Percentiles rank a stretch among this genome's conserved stretches.
phyloP scores from a whole-genome alignment of 2,113 vertebrate species.

The Osmerus mordax region DNA sequence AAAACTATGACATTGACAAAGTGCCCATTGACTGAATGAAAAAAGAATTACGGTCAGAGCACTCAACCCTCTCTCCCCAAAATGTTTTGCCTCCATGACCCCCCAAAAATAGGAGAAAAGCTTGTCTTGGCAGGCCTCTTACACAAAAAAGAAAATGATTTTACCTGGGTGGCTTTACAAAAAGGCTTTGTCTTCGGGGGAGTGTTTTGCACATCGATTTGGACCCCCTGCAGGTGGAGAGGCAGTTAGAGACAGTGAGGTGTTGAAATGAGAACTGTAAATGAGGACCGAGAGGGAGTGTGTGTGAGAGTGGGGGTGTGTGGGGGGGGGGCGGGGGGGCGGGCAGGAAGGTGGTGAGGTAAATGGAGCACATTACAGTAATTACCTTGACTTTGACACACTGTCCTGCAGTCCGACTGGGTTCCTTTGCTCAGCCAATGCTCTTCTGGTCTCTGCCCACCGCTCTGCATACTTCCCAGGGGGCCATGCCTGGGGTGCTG shows the following conservation, averaged over 20 bases:
- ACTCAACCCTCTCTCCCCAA: background rate
- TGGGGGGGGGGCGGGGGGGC: no score
- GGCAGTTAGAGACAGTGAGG: background rate
- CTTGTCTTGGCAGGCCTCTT: conserved; percentile 16
- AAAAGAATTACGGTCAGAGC: background rate
- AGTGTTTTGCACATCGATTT: conserved; percentile 14
- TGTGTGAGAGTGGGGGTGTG: background rate
- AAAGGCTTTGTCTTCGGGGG: background rate
- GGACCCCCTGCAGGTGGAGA: conserved; percentile 11
- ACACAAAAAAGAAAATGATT: background rate
- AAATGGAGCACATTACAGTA: conserved; percentile 37
- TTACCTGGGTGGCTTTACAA: background rate
- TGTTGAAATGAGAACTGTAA: conserved; percentile 21
- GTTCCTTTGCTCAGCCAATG: conserved; percentile 3
- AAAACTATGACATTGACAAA: background rate
- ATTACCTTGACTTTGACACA: conserved; percentile 41
- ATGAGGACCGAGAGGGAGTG: conserved; percentile 6
- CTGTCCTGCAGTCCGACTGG: conserved; percentile 16
- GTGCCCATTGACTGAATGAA: background rate
- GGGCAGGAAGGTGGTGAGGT: conserved; percentile 17
- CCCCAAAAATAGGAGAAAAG: background rate
- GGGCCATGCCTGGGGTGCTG: conserved; percentile 39
- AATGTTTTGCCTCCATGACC: background rate
- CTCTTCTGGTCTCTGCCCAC: conserved; percentile 7
- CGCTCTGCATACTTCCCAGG: conserved; percentile 30